Evolutionary conservation across 2,797 vertebrate genomes (phyloP), one percentile per base, ranked within the genome.

Genomic region (Erethizon dorsatum): DNA sequence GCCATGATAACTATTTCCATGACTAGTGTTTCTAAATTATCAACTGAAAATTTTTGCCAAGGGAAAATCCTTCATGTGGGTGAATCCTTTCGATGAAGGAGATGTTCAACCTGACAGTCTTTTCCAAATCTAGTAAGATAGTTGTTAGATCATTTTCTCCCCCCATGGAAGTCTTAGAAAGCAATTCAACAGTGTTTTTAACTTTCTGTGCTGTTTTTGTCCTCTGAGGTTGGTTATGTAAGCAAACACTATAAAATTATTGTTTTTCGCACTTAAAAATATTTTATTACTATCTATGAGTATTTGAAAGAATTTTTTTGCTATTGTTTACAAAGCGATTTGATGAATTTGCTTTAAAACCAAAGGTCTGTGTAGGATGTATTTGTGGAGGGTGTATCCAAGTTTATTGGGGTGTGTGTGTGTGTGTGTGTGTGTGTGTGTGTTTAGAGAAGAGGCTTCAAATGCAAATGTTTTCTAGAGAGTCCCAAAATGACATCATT

Each of bases 1-100:
- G 50, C 56, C 67, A 37, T 71, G 47, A 33, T 80, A 83, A 69
- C 65, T 9, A 24, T 85, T 52, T 84, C 61, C 47, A 61, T 63
- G 56, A 82, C 79, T 45, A 77, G 65, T 45, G 45, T 59, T 83
- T 56, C 90, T 88, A 65, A 92, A 95, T 87, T 89, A 71, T 75
- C 88, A 90, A 54, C 83, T 83, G 85, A 94, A 67, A 80, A 75
- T 84, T 86, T 56, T 87, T 96, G 56, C 86, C 83, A 83, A 52
- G 65, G 33, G 90, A 57, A 41, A 83, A 83, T 83, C 41, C 41
- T 94, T 94, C 63, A 90, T 52, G 45, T 82, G 80, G 61, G 33
- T 78, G 77, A 47, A 33, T 91, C 50, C 45, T 82, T 86, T 83
- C 47, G 3, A 9, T 37, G 71, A 87, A 83, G 61, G 33, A 28